Evolutionary conservation across 2,888 invertebrate species (phyloP).

Genomic region (Mythimna impura): DNA sequence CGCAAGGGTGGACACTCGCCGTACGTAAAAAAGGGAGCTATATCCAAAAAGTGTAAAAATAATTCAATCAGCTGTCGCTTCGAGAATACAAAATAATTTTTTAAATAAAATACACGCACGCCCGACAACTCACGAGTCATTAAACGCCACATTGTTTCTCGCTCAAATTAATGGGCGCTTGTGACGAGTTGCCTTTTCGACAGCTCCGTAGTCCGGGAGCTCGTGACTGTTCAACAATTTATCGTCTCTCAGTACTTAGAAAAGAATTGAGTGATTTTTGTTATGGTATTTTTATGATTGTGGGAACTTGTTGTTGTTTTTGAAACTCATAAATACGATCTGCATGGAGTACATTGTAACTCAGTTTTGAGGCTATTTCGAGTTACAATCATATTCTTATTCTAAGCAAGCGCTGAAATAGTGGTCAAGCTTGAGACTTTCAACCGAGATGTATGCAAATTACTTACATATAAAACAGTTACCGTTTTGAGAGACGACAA

Average conservation of each 20-base stretch:
- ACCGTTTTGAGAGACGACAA: too few relatives aligned
- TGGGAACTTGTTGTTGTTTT: neutral
- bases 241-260: constrained; percentile 29
- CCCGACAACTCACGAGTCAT: constrained; percentile 47
- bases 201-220: constrained; percentile 31
- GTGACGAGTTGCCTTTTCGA: constrained; percentile 54
- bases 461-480: too few relatives aligned
- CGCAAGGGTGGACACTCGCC: too few relatives aligned
- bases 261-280: constrained; percentile 7
- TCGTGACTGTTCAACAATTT: constrained; percentile 40
- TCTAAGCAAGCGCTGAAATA: too few relatives aligned
- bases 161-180: constrained; percentile 60
- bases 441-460: too few relatives aligned
- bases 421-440: too few relatives aligned
- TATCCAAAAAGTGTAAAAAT: neutral
- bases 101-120: constrained; percentile 39
- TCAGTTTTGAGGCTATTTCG: too few relatives aligned
- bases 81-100: constrained; percentile 21
- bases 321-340: too few relatives aligned
- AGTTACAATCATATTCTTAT: too few relatives aligned
- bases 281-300: constrained; percentile 14
- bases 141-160: constrained; percentile 59
- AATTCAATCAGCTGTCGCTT: constrained; percentile 3
- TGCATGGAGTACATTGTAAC: too few relatives aligned
- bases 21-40: too few relatives aligned